A percentile compares a stretch with the other conserved stretches of the same genome.
These are phyloP conservation scores for Pionites leucogaster DNA, from an alignment of 2,113 vertebrate genomes.

Conservation along the genomic window DNA sequence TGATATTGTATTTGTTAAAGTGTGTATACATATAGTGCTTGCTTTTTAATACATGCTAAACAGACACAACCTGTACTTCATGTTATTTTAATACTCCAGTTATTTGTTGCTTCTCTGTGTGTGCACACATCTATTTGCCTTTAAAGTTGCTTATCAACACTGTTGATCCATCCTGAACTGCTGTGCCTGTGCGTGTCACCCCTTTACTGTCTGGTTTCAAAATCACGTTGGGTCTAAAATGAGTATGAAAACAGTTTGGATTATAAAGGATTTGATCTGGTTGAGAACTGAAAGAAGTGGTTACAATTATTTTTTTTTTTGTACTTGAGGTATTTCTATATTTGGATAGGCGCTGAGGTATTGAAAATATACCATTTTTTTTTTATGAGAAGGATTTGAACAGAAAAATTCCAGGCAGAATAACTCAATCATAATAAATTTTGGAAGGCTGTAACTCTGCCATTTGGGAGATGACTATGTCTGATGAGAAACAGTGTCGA, in stretches of 20 bases:
- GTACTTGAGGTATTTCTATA: background rate
- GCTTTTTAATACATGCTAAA: background rate
- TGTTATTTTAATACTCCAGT: background rate
- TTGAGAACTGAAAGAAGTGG: background rate
- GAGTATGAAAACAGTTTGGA: background rate
- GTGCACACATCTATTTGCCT: background rate
- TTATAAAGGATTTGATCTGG: background rate
- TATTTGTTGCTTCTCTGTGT: background rate
- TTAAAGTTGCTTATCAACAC: background rate
- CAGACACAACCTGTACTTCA: background rate
- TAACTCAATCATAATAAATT: background rate
- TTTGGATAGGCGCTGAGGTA: background rate
- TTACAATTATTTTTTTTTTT: background rate
- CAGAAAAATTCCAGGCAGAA: background rate
- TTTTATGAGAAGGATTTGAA: background rate
- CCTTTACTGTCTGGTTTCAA: background rate
- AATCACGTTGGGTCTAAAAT: background rate
- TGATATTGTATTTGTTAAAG: background rate
- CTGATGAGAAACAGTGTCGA: background rate
- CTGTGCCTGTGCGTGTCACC: background rate
- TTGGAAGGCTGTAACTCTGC: background rate
- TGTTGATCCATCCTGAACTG: accelerated
- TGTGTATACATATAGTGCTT: background rate
- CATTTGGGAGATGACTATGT: background rate
- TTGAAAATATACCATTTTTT: background rate